These are phyloP conservation scores for Lucifuga dentata DNA, from an alignment of 2,113 vertebrate genomes.

Conservation along the genomic window DNA sequence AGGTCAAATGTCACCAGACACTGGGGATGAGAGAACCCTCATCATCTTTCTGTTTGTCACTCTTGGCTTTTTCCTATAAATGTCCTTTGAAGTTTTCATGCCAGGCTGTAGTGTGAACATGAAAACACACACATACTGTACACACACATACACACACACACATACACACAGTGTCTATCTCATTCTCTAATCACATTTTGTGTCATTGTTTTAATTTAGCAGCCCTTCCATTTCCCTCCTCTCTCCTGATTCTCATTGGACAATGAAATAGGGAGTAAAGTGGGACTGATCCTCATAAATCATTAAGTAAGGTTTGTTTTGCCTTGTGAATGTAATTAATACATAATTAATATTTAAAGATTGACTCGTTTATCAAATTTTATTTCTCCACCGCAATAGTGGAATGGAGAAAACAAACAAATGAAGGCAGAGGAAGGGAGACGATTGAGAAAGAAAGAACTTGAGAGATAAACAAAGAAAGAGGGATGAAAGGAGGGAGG, in stretches of 20 bases:
- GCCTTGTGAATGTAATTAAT: conserved; percentile 87
- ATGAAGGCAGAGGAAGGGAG: conserved; percentile 35
- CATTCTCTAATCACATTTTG: conserved; percentile 37
- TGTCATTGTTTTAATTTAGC: conserved; percentile 67
- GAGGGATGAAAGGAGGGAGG: conserved; percentile 34
- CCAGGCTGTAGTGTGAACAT: neutral
- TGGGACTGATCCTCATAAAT: conserved; percentile 84
- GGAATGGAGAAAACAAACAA: conserved; percentile 70
- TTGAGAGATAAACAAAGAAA: conserved; percentile 46
- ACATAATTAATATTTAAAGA: conserved; percentile 90
- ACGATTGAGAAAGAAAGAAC: neutral
- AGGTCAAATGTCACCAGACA: conserved; percentile 52
- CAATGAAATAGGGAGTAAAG: conserved; percentile 80
- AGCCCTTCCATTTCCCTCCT: conserved; percentile 55
- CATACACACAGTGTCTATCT: conserved; percentile 12
- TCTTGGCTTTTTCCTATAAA: neutral
- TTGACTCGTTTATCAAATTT: conserved; percentile 87
- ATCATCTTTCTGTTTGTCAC: neutral
- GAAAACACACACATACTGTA: neutral
- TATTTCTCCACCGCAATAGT: conserved; percentile 79
- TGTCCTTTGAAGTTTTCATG: rapidly evolving
- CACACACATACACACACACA: conserved; percentile 10
- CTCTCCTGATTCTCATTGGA: conserved; percentile 77
- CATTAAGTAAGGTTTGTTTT: conserved; percentile 87
- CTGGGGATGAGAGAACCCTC: neutral